Conservation (phyloP, 2,113 vertebrate species). For the Ivindomyrus marchei region DNA sequence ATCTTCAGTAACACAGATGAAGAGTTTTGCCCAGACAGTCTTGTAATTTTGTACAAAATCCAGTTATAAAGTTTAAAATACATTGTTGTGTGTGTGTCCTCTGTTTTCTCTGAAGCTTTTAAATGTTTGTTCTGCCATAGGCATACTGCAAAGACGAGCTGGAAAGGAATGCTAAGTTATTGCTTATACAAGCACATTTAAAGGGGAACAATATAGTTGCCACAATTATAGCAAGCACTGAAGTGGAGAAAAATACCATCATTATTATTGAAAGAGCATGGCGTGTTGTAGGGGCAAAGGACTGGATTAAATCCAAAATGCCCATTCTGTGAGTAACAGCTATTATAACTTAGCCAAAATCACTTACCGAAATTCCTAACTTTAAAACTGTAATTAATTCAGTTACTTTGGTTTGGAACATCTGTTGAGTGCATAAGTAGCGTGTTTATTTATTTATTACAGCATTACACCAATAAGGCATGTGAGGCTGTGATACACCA, state of each 20-base stretch:
- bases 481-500: neutral
- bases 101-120: neutral
- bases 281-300: neutral
- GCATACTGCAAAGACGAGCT: neutral
- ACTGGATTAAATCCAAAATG: neutral
- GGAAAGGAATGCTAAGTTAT: neutral
- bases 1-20: neutral
- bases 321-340: neutral
- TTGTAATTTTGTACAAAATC: neutral
- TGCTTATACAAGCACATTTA: neutral
- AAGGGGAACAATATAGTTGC: neutral
- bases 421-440: neutral
- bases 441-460: conserved; percentile 1
- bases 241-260: neutral
- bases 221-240: neutral
- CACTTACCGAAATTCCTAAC: neutral
- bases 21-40: neutral
- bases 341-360: neutral
- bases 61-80: neutral
- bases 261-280: neutral
- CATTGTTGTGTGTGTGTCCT: neutral
- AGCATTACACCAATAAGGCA: neutral
- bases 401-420: neutral
- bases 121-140: neutral
- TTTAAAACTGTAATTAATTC: conserved; percentile 3